Evolutionary conservation across 37 sponge, comb jelly and placozoan genomes (phyloP).

Genomic region (Mnemiopsis leidyi): DNA sequence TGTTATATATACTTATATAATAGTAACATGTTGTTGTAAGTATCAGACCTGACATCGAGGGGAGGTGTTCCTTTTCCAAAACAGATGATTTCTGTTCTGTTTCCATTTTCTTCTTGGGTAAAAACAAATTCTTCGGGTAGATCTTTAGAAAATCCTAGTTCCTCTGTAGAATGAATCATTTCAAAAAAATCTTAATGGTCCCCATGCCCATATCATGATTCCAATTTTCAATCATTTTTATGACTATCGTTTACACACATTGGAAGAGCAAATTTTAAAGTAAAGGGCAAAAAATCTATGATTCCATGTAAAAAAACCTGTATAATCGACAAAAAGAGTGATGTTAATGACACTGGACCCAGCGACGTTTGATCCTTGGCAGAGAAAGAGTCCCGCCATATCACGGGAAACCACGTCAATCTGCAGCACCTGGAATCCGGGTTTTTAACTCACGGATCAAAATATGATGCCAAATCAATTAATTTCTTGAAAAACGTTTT

Average conservation of each 20-base stretch:
- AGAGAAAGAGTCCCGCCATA: not conserved
- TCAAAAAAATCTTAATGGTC: no score
- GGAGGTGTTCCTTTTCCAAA: conserved; percentile 22
- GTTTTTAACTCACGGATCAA: no score
- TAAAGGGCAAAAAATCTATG: no score
- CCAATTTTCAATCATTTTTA: no score
- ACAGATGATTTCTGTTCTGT: not conserved
- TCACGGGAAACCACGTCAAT: not conserved
- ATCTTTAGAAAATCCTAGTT: conserved; percentile 26
- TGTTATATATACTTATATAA: not conserved
- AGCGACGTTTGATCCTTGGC: conserved; percentile 26
- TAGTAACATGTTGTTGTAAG: not conserved
- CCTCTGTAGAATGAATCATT: no score
- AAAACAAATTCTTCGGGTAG: not conserved
- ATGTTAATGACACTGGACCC: conserved; percentile 3
- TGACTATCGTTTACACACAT: no score
- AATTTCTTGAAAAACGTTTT: no score
- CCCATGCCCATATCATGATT: no score
- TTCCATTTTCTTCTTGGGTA: not conserved
- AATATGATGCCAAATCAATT: no score
- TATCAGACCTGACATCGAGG: not conserved
- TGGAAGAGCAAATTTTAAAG: no score
- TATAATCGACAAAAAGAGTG: conserved; percentile 24
- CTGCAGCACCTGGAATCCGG: conserved; percentile 29
- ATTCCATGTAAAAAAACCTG: no score